phyloP scores from a whole-genome alignment of 2,888 invertebrate species.

The Phaonia tiefii region DNA sequence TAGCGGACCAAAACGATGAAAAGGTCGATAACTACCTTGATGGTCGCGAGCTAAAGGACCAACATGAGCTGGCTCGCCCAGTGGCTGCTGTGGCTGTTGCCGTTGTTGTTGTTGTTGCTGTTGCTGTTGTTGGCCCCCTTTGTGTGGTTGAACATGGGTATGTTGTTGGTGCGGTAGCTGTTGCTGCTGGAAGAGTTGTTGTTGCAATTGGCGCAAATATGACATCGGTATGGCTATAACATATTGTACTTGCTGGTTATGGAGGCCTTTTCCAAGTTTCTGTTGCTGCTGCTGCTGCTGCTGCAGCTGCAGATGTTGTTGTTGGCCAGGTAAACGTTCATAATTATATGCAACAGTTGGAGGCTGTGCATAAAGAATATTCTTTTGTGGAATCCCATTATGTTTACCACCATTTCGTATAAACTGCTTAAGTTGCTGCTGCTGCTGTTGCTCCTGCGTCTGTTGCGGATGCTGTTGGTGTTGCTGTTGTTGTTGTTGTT shows the following conservation, averaged over 20 bases:
- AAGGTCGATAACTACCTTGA: conserved; percentile 73
- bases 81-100: neutral
- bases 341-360: conserved; percentile 66
- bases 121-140: conserved; percentile 41
- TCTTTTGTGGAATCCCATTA: conserved; percentile 46
- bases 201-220: conserved; percentile 76
- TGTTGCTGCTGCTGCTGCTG: conserved; percentile 38
- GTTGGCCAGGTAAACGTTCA: conserved; percentile 69
- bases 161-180: conserved; percentile 70
- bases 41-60: conserved; percentile 75
- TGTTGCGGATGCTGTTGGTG: conserved; percentile 46
- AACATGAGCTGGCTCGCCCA: conserved; percentile 44
- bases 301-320: conserved; percentile 47
- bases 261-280: too few relatives aligned
- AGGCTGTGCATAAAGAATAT: conserved; percentile 58
- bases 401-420: conserved; percentile 47
- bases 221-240: conserved; percentile 77
- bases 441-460: conserved; percentile 59
- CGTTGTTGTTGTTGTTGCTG: conserved; percentile 30
- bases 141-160: conserved; percentile 41
- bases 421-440: conserved; percentile 59
- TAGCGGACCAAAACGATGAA: conserved; percentile 58
- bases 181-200: conserved; percentile 65
- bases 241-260: conserved; percentile 73
- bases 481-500: conserved; percentile 41